Conservation (phyloP, 2,797 vertebrate species). For the Mormyrus proboscirostris region DNA sequence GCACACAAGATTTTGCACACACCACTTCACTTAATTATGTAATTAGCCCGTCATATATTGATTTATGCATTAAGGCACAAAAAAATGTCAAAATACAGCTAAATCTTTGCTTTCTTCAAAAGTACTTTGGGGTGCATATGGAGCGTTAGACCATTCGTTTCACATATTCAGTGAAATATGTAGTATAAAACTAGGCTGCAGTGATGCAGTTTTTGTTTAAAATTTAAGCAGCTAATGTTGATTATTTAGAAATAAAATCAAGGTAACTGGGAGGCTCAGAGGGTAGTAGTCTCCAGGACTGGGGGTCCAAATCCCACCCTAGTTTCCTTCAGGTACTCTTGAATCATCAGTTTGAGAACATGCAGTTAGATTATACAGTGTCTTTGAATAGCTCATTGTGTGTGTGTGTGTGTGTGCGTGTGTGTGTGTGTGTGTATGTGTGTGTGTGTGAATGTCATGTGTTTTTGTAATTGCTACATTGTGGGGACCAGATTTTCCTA, state of each 20-base stretch:
- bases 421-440: background rate
- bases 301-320: background rate
- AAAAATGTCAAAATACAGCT: background rate
- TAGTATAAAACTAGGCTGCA: background rate
- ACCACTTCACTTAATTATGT: background rate
- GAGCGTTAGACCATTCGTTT: background rate
- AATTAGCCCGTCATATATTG: background rate
- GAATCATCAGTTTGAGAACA: background rate
- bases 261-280: background rate
- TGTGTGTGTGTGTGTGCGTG: background rate
- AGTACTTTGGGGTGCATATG: background rate
- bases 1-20: background rate
- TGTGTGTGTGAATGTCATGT: background rate
- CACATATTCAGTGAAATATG: background rate
- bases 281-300: background rate
- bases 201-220: background rate
- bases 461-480: background rate
- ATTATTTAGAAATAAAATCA: background rate
- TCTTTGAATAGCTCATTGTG: background rate
- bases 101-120: background rate
- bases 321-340: background rate
- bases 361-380: background rate
- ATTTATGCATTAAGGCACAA: background rate
- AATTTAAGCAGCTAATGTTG: background rate
- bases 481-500: background rate